These are phyloP conservation scores for Machimus rusticus DNA, from an alignment of 2,888 invertebrate genomes.

Conservation along the genomic window DNA sequence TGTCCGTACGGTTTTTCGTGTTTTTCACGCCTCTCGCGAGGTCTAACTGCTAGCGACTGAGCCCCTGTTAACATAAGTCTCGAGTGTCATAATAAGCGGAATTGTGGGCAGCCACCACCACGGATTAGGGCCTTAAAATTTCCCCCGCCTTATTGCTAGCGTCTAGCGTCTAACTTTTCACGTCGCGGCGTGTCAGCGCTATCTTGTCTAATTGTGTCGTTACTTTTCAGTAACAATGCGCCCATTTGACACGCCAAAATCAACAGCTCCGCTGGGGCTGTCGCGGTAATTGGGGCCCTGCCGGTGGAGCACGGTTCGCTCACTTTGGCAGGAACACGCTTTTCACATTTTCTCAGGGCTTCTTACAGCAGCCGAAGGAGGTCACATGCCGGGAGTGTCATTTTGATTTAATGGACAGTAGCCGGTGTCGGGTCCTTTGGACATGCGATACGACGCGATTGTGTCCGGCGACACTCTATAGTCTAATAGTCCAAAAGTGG, in stretches of 20 bases:
- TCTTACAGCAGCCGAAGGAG: not conserved
- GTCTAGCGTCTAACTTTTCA: not conserved
- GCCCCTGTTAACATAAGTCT: not conserved
- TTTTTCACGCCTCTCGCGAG: not conserved
- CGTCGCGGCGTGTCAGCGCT: not conserved
- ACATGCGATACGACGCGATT: not conserved
- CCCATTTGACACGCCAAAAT: conserved; percentile 8
- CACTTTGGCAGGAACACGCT: not conserved
- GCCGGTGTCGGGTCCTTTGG: not conserved
- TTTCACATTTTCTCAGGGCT: not conserved
- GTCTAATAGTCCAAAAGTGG: not conserved
- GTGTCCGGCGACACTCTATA: not conserved
- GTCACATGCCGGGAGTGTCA: not conserved
- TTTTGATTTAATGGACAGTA: not conserved
- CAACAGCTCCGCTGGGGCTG: not conserved
- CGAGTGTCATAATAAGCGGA: conserved; percentile 13
- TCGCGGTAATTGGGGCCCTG: conserved; percentile 4
- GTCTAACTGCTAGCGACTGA: not conserved
- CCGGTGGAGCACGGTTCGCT: not conserved
- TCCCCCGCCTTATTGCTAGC: not conserved
- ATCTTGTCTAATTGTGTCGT: conserved; percentile 27
- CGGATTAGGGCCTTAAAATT: not conserved
- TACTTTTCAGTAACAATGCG: conserved; percentile 19
- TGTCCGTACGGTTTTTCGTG: not conserved
- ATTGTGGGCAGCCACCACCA: not conserved